phyloP scores from a whole-genome alignment of 2,113 vertebrate species.

The Podocnemis expansa region DNA sequence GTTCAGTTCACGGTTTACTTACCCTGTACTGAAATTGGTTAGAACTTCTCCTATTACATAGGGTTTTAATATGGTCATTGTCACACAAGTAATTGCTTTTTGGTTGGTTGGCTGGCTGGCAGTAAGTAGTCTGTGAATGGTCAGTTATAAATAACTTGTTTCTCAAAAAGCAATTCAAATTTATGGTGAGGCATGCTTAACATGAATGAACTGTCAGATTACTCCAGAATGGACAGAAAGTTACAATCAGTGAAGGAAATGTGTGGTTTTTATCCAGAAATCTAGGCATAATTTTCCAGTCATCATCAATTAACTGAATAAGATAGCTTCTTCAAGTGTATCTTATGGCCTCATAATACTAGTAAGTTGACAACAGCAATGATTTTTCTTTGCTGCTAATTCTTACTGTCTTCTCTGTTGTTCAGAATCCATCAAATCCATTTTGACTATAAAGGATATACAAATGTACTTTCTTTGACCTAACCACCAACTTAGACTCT shows the following conservation, averaged over 20 bases:
- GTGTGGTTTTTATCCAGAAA: not conserved
- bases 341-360: not conserved
- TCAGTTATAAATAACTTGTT: slow-evolving; percentile 9
- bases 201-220: not conserved
- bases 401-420: not conserved
- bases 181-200: not conserved
- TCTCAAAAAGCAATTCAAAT: not conserved
- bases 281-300: not conserved
- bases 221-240: not conserved
- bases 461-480: not conserved
- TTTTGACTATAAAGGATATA: not conserved
- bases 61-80: not conserved
- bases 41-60: not conserved
- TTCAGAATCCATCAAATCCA: not conserved
- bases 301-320: rapidly evolving
- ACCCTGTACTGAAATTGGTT: slow-evolving; percentile 26
- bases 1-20: slow-evolving; percentile 21
- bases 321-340: not conserved
- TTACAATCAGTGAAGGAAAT: not conserved
- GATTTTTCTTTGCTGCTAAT: not conserved
- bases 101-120: slow-evolving; percentile 36
- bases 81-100: not conserved
- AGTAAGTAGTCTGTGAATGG: slow-evolving; percentile 9
- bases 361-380: not conserved
- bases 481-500: rapidly evolving